Base-by-base conservation (phyloP, 2,113 vertebrate genomes). In the Pangasianodon hypophthalmus region DNA sequence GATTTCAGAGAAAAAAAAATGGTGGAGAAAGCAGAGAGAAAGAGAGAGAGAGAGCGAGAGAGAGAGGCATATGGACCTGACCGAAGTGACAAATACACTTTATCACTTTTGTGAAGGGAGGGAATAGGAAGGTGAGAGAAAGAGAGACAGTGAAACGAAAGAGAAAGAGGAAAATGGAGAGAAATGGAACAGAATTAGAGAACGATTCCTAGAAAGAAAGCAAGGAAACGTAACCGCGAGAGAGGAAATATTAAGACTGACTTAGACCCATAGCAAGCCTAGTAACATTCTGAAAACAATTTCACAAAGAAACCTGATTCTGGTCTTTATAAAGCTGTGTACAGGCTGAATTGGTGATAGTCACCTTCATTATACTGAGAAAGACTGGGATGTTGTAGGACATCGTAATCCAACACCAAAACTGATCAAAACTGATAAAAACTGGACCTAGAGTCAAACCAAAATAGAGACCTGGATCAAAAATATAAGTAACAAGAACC, bases 61-160 rank as follows among this genome's bases (percentile, higher is more conserved):
- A 19, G 69, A 13, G 26, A 8, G 52, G 9, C n/a, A 83, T 58
- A 58, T 21, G 54, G 54, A 58, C 50, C 50, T 54, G 50, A 32
- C 50, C 79, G 8, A 82, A 80, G n/a, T 82, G 79, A 82, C 79
- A 82, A 81, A 81, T 32, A 32, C 79, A 32, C 50, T 18, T 81
- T 81, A 54, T 81, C 79, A n/a, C 48, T 52, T 81, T 81, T n/a
- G 79, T 82, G n/a, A 58, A 83, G 80, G 26, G 32, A 48, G 56
- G 18, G 41, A 80, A 19, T 24, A 58, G 32, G 24, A 41, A 21
- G 52, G 54, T 13, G 79, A 81, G 48, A n/a, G 79, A 56, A n/a
- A 48, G 41, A 82, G 80, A 81, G 48, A 37, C 37, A 37, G 37
- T 37, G 37, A 37, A 52, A 3, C 0, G 29, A 81, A 14, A 32